Evolutionary conservation across 2,797 vertebrate genomes (phyloP), one percentile per base, ranked within the genome.

Genomic region (Borostomias antarcticus): DNA sequence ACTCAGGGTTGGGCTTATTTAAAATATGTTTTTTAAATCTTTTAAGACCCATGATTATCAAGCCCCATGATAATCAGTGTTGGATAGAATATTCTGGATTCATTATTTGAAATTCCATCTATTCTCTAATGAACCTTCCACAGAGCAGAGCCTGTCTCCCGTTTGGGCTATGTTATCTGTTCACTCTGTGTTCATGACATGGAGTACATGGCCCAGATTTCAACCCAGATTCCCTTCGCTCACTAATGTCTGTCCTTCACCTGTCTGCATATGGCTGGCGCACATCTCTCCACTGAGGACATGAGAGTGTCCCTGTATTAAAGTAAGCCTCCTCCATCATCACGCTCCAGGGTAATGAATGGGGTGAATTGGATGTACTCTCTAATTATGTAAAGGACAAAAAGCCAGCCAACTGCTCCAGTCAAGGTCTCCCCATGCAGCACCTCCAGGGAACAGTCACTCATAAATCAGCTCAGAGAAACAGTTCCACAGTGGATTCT

Each of bases 361-460:
- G 19, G 82, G 81, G 76, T 81, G 85, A 84, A 86, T 80, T 86
- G 83, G 76, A 86, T 86, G 83, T 82, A 83, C 82, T 82, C 76
- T 86, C 82, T 91, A 90, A 91, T 91, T 87, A 90, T 86, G 83
- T 75, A 84, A 87, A 86, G 85, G 86, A 90, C 84, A 86, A 86
- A 87, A 82, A 86, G 80, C 83, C 70, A 80, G 82, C 82, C 74
- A 70, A 82, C 83, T 72, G 82, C 80, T 74, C 61, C 64, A 79
- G 76, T 87, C 88, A 89, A 87, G 83, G 85, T 84, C 84, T 68
- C 54, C 33, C 67, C 76, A 53, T 61, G 73, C 70, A 61, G 71
- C 73, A 69, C 72, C 61, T 15, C n/a, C 7, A 2, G 70, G 78
- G 73, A 81, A 71, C 68, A 75, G 62, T 85, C 77, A 64, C 73